Conservation (phyloP, 2,888 invertebrate species). For the Entomobrya proxima region DNA sequence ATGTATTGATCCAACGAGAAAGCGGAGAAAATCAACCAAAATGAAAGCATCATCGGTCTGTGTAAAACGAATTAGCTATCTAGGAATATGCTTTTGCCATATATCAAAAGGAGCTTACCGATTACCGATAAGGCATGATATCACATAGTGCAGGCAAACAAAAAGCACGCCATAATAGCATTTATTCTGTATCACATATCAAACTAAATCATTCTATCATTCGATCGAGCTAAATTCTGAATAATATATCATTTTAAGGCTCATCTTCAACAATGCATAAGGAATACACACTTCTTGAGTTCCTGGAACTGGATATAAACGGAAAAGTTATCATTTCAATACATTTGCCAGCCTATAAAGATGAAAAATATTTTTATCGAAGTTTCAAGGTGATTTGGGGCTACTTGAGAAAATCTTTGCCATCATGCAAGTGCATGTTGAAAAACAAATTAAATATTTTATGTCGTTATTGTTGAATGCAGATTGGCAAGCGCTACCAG, state of each 20-base stretch:
- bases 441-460: background rate
- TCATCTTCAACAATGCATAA: conserved; percentile 54
- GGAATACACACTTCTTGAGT: conserved; percentile 78
- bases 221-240: background rate
- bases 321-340: conserved; percentile 83
- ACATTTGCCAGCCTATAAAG: conserved; percentile 80
- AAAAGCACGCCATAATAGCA: no score
- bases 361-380: conserved; percentile 77
- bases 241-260: conserved; percentile 36
- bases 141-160: no score
- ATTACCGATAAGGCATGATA: no score
- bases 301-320: conserved; percentile 82
- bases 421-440: conserved; percentile 7
- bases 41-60: no score
- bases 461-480: conserved; percentile 39
- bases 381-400: conserved; percentile 82
- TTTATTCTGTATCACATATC: no score
- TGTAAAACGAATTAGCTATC: no score
- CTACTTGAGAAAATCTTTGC: background rate
- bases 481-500: conserved; percentile 87
- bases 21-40: background rate
- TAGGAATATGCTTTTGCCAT: no score
- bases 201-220: no score
- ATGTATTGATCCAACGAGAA: conserved; percentile 27
- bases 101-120: no score